Evolutionary conservation across 2,797 vertebrate genomes (phyloP).

Genomic region (Nannoperca obscura): DNA sequence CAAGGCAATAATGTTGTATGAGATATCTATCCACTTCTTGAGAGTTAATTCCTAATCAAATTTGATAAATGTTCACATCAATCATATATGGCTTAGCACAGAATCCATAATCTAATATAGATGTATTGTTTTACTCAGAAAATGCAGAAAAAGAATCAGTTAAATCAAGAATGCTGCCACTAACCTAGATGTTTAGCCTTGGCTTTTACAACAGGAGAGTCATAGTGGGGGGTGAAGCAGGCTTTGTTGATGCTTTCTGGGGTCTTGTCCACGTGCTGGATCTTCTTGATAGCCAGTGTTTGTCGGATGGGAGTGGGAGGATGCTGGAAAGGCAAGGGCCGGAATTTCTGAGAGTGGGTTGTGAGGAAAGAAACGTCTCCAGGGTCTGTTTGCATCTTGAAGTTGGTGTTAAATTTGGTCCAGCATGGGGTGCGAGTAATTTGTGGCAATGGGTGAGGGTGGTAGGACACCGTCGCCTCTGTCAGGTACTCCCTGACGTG

Average conservation of each 20-base stretch:
- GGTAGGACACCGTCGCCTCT: slow-evolving; percentile 29
- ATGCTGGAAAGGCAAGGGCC: not conserved
- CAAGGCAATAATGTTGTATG: slow-evolving; percentile 6
- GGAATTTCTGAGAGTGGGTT: slow-evolving; percentile 33
- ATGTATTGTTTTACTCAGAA: slow-evolving; percentile 6
- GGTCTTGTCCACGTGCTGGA: slow-evolving; percentile 1
- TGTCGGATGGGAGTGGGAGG: not conserved
- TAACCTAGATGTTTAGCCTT: slow-evolving; percentile 48
- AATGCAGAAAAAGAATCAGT: not conserved
- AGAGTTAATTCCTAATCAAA: slow-evolving; percentile 14
- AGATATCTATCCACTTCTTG: not conserved
- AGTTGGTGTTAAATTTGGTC: slow-evolving; percentile 44
- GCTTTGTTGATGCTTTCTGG: slow-evolving; percentile 52
- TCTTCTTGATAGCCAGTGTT: not conserved
- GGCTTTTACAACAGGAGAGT: slow-evolving; percentile 27
- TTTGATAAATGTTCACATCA: slow-evolving; percentile 8
- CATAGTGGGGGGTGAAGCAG: slow-evolving; percentile 34
- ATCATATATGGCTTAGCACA: not conserved
- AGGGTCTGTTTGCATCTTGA: slow-evolving; percentile 56
- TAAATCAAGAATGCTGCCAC: slow-evolving; percentile 23
- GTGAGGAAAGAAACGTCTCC: slow-evolving; percentile 31
- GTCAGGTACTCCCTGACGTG: slow-evolving; percentile 44
- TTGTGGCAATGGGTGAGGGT: not conserved
- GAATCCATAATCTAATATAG: not conserved
- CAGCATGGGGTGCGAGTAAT: slow-evolving; percentile 12